Conservation (phyloP, 2,113 vertebrate species). For the Istiophorus platypterus region DNA sequence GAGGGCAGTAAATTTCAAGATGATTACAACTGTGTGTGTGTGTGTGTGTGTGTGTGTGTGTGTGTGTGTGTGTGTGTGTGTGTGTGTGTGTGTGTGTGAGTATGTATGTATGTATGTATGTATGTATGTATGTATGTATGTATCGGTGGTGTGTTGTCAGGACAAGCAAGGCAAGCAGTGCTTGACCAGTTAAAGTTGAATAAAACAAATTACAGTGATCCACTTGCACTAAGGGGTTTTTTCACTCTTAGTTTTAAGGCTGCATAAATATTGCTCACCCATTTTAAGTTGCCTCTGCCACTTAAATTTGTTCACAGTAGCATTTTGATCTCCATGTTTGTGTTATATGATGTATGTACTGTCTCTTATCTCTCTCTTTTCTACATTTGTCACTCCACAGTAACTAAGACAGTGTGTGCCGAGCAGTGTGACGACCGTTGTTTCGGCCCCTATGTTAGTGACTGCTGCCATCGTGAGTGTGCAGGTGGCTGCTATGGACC, state of each 20-base stretch:
- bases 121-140: not conserved
- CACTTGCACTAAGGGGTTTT: not conserved
- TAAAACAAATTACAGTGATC: not conserved
- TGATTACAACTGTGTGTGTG: too few relatives aligned
- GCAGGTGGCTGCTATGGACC: slow-evolving; percentile 97
- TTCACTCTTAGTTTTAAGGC: not conserved
- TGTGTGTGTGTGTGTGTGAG: too few relatives aligned
- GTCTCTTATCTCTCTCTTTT: slow-evolving; percentile 29
- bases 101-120: not conserved
- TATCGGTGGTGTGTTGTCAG: too few relatives aligned
- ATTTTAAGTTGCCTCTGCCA: not conserved
- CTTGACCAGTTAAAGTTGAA: too few relatives aligned
- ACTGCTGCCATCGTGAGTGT: slow-evolving; percentile 98
- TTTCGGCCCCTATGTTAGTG: slow-evolving; percentile 96
- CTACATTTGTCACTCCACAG: slow-evolving; percentile 77
- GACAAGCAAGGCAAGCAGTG: too few relatives aligned
- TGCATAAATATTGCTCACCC: not conserved
- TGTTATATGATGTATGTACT: not conserved
- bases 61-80: too few relatives aligned
- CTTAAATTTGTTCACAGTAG: not conserved
- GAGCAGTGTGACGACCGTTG: slow-evolving; percentile 98
- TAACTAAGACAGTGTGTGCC: slow-evolving; percentile 96
- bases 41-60: not conserved
- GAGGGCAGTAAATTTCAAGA: too few relatives aligned
- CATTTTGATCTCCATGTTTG: not conserved